phyloP scores from a whole-genome alignment of 2,113 vertebrate genomes.

The Podilymbus podiceps region DNA sequence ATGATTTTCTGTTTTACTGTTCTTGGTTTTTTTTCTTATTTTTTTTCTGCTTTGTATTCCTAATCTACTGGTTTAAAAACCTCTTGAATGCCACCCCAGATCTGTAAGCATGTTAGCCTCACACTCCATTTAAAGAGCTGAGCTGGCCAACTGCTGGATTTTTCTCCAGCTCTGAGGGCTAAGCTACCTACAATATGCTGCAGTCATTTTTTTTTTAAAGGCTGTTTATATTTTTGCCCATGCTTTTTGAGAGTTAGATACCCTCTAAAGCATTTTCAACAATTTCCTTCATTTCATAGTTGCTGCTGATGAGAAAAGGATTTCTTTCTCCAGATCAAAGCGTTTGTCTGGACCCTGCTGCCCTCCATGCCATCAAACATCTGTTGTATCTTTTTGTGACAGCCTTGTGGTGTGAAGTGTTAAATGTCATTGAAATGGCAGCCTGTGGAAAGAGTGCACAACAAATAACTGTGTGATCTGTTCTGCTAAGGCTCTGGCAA shows the following conservation, averaged over 20 bases:
- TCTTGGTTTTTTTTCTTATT: background rate
- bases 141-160: background rate
- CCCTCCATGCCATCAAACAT: background rate
- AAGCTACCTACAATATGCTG: background rate
- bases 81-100: background rate
- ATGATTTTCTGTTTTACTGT: background rate
- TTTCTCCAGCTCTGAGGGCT: background rate
- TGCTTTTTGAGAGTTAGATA: background rate
- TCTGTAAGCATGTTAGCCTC: background rate
- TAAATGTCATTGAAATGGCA: conserved; percentile 25
- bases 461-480: background rate
- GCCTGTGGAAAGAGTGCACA: background rate
- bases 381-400: background rate
- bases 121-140: background rate
- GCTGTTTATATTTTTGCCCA: background rate
- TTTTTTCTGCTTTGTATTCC: background rate
- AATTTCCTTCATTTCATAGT: background rate
- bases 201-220: background rate
- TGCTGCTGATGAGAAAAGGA: background rate
- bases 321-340: background rate
- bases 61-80: background rate
- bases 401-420: background rate
- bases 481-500: background rate
- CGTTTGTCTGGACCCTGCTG: background rate
- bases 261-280: background rate